phyloP scores from a whole-genome alignment of 2,113 vertebrate genomes.

The Nansenia antarctica region DNA sequence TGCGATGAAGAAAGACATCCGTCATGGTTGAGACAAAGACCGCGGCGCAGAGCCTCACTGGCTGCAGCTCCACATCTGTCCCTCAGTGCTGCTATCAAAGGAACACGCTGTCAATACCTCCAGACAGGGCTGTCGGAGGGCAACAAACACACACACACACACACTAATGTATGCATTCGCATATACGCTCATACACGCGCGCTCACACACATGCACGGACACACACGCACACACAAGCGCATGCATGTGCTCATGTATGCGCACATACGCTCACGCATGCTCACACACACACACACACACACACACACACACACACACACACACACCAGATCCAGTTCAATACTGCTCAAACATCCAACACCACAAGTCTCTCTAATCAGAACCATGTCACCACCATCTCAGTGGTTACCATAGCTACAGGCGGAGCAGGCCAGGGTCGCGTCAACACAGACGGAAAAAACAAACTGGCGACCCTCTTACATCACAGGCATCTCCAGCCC shows the following conservation, averaged over 20 bases:
- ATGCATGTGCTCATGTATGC: too few species aligned
- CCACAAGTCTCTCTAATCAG: neutral
- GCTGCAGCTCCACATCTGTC: neutral
- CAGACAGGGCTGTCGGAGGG: neutral
- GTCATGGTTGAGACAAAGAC: conserved; percentile 17
- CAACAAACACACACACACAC: neutral
- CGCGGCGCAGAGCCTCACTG: neutral
- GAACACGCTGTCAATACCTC: neutral
- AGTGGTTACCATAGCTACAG: conserved; percentile 18
- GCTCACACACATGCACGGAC: neutral
- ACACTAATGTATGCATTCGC: too few species aligned
- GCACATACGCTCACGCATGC: too few species aligned
- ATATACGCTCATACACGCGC: too few species aligned
- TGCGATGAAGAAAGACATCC: conserved; percentile 29
- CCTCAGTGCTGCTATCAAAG: conserved; percentile 3
- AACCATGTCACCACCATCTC: neutral
- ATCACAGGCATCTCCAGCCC: neutral
- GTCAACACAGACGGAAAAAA: conserved; percentile 17
- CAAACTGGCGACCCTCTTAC: neutral
- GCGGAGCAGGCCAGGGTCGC: conserved; percentile 1
- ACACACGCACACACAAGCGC: neutral
- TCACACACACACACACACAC: conserved; percentile 4
- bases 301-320: neutral
- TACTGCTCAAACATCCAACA: conserved; percentile 22
- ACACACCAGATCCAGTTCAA: neutral